These are phyloP conservation scores for Colinus virginianus DNA, from an alignment of 2,113 vertebrate genomes.

Conservation along the genomic window DNA sequence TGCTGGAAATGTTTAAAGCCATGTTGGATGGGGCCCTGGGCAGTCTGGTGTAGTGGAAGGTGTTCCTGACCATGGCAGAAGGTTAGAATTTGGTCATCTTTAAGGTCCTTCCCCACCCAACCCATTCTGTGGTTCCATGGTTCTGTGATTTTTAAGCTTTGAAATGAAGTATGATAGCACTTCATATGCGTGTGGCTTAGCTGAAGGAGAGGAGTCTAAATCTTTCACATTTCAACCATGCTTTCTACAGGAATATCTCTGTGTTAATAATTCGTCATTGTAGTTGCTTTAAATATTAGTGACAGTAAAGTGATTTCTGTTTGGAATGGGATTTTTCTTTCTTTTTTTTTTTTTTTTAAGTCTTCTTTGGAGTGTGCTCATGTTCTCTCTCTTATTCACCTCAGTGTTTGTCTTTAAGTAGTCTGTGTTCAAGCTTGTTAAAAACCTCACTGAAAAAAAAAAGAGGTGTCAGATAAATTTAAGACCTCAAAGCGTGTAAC, in stretches of 20 bases:
- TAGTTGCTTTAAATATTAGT: background rate
- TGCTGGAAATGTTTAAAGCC: background rate
- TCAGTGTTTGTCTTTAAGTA: background rate
- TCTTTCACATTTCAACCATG: background rate
- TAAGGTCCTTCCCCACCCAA: background rate
- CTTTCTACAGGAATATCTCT: background rate
- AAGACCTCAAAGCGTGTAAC: background rate
- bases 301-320: background rate
- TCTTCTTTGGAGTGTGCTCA: background rate
- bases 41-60: background rate
- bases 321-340: background rate
- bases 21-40: background rate
- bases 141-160: background rate
- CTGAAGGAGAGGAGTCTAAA: background rate
- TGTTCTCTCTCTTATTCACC: background rate
- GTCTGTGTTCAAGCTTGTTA: background rate
- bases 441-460: background rate
- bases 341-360: background rate
- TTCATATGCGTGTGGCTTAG: background rate
- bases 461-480: rapidly evolving
- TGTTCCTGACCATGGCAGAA: background rate
- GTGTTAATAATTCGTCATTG: background rate
- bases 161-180: background rate
- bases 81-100: background rate
- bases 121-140: background rate